A percentile compares a stretch with the other conserved stretches of the same genome.
Conservation (phyloP, 1,140 invertebrate species). For the Drosophila triauraria region DNA sequence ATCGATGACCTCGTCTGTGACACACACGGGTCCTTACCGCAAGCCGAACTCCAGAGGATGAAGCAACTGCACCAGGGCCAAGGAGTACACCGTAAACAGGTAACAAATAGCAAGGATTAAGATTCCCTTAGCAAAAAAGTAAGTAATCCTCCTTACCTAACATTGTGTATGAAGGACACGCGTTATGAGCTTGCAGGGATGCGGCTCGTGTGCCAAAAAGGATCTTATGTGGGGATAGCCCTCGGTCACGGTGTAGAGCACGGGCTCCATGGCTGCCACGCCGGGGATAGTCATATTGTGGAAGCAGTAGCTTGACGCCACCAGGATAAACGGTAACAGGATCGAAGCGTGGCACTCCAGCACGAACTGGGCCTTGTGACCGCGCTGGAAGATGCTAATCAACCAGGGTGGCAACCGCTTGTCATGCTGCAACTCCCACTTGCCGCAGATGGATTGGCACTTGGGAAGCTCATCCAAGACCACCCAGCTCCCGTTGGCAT, state of each 20-base stretch:
- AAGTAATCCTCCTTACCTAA: conserved; percentile 11
- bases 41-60: conserved; percentile 19
- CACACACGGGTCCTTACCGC: conserved; percentile 17
- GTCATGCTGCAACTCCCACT: neutral
- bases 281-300: neutral
- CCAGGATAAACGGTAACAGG: conserved; percentile 32
- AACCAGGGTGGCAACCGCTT: conserved; percentile 38
- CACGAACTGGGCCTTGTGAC: neutral
- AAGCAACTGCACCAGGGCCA: conserved; percentile 4
- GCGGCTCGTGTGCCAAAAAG: neutral
- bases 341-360: conserved; percentile 85
- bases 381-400: conserved; percentile 41
- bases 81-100: too few relatives aligned
- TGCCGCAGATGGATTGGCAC: conserved; percentile 32
- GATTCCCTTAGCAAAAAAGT: neutral
- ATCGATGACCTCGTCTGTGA: neutral
- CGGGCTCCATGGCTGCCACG: neutral
- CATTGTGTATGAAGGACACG: conserved; percentile 7
- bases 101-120: too few relatives aligned
- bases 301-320: conserved; percentile 16
- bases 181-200: conserved; percentile 32
- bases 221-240: neutral
- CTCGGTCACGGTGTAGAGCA: conserved; percentile 17
- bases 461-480: neutral
- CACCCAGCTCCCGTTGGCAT: conserved; percentile 10